Conservation (phyloP, 1,140 invertebrate species). For the Tetramorium parvispinum region DNA sequence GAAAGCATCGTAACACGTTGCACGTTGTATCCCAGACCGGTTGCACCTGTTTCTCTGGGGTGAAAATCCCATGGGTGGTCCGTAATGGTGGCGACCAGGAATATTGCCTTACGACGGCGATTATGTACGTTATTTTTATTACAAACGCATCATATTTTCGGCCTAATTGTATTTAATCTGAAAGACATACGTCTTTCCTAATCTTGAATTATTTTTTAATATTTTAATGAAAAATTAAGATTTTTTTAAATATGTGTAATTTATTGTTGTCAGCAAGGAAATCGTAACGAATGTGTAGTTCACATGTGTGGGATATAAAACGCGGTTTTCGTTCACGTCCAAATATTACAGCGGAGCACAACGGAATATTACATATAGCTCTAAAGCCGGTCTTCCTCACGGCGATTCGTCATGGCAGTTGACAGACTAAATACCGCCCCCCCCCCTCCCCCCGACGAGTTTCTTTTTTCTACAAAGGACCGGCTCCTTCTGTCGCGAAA, state of each 20-base stretch:
- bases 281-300: neutral
- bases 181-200: neutral
- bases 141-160: neutral
- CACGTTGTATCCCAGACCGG: constrained; percentile 61
- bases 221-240: neutral
- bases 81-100: constrained; percentile 3
- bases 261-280: neutral
- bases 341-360: constrained; percentile 9
- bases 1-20: constrained; percentile 58
- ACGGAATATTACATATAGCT: constrained; percentile 32
- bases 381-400: constrained; percentile 33
- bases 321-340: neutral
- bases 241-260: neutral
- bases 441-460: constrained; percentile 47
- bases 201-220: neutral
- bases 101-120: constrained; percentile 40
- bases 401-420: constrained; percentile 72
- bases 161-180: neutral
- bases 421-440: constrained; percentile 74
- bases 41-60: constrained; percentile 59
- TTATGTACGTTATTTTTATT: constrained; percentile 41
- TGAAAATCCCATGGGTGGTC: constrained; percentile 53
- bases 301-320: neutral
- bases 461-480: constrained; percentile 68
- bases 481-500: constrained; percentile 26